Evolutionary conservation across 2,797 vertebrate species (phyloP), one percentile per base, ranked within the genome.

Genomic region (Triplophysa yarkandensis): DNA sequence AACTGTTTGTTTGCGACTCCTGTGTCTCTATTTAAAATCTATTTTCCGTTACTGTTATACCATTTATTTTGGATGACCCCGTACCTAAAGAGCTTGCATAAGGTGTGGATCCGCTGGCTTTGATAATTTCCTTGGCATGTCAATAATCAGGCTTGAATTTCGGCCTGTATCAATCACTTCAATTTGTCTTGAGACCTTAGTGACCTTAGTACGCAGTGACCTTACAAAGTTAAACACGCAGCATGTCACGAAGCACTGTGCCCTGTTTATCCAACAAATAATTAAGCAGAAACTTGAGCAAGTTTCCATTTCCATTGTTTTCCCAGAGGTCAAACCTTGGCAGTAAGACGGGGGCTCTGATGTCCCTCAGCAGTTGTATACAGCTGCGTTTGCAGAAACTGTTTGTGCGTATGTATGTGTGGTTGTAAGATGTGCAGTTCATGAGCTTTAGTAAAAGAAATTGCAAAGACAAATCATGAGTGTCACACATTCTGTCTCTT

Each of bases 181-280:
- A 11, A 64, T 64, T 30, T 19, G 14, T 64, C 60, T 32, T 41
- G 23, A 34, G 71, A 73, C 48, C 17, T 30, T 13, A 21, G 11
- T 63, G 70, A 73, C 60, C 71, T 43, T 23, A 17, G 19, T 41
- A n/a, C 10, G 11, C 23, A 50, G 46, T 55, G 36, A n/a, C n/a
- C 19, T 65, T 43, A 55, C 0, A 0, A 73, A 73, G 39, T n/a
- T 55, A 30, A 34, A 73, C 60, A 17, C 58, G 27, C 55, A 41
- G 17, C 36, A 5, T 28, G 52, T 27, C 19, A 27, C 21, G 11
- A 23, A 64, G 60, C 36, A 7, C 61, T 34, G 48, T 17, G 48
- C 8, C 71, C 34, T 64, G 34, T 73, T 55, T 64, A 73, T 73
- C 60, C 61, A 55, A 43, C 61, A 64, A 73, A 65, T 39, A 73